Base-by-base conservation (phyloP, 2,113 vertebrate species). In the Chaetorhynchus papuensis region DNA sequence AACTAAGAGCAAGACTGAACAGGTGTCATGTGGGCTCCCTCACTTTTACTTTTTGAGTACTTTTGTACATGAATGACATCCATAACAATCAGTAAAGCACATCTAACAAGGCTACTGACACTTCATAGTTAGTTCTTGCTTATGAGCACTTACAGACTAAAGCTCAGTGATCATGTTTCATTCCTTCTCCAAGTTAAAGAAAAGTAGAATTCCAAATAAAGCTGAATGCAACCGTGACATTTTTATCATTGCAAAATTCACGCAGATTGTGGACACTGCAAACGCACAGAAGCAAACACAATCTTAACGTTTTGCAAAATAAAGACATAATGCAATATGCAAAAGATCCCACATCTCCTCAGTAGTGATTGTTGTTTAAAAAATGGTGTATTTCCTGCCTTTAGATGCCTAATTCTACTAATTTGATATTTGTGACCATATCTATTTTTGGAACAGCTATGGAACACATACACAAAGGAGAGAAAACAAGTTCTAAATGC, bases 371-470 rank as follows among this genome's bases (percentile, higher is more conserved):
- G 13, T 5, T 57, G 26, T 22, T 56, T 8, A 6, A 41, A 31
- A 90, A 77, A 37, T 2, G 0, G 7, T 72, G 7, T 4, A 39
- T 61, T 95, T 86, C 83, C 65, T 65, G 31, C 44, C 41, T 89
- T 71, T 52, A 80, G 30, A 94, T 68, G 59, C 18, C 75, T 93
- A 83, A 78, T 89, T 93, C 71, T 63, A 83, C 35, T 78, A 23
- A 86, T 78, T 66, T 64, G 68, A 22, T 81, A 77, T 90, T 70
- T 90, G 60, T 68, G 41, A 63, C 63, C 8, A 7, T 16, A 66
- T 22, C 72, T 96, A 93, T 95, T 96, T 95, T 92, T 71, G 64
- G 83, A 83, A 56, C 8, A 11, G 74, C 83, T 45, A 82, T 61
- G 30, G 70, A 85, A 77, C 42, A 80, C 22, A 35, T 7, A 86